Base-by-base conservation (phyloP, 2,113 vertebrate species). In the Melospiza georgiana region DNA sequence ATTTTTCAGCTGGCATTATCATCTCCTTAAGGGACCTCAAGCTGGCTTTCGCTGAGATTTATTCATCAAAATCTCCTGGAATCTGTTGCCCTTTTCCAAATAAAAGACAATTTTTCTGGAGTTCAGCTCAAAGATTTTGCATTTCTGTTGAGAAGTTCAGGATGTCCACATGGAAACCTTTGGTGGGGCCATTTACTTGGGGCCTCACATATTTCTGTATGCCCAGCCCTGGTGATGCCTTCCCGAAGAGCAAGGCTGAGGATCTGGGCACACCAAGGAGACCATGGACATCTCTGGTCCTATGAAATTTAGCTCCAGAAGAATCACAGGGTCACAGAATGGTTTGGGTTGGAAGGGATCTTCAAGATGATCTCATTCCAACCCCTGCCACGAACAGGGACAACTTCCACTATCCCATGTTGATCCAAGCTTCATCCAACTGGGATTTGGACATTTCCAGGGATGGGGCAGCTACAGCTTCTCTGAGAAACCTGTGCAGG, bases 191-290 rank as follows among this genome's bases (percentile, higher is more conserved):
- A 4, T 51, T 82, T 55, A 1, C 17, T 4, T 3, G 10, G 15
- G 16, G 1, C 7, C 55, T 48, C 44, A 33, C 1, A 0, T 0
- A 0, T 61, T 48, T n/a, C 12, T 30, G 30, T 15, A 8, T 43
- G 27, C 9, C 23, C 6, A 6, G 23, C 12, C 12, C 27, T 33
- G 31, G 14, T 51, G 41, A 12, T 73, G 31, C 5, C n/a, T 87
- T 77, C 48, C 25, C 43, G 37, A 75, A 75, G 25, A 25, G 2
- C 25, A 63, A 54, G 28, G 10, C 25, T 51, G 48, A 66, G 46
- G 24, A 22, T 16, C 15, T 22, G n/a, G 37, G 31, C 33, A 59
- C 6, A 21, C 8, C 15, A 6, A 16, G 22, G 15, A 54, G 7
- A 37, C 16, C 10, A 10, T 2, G 20, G 19, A 7, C 25, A 39